These are phyloP conservation scores for Alloscopus bannaensis DNA, from an alignment of 2,888 invertebrate species.

Conservation along the genomic window DNA sequence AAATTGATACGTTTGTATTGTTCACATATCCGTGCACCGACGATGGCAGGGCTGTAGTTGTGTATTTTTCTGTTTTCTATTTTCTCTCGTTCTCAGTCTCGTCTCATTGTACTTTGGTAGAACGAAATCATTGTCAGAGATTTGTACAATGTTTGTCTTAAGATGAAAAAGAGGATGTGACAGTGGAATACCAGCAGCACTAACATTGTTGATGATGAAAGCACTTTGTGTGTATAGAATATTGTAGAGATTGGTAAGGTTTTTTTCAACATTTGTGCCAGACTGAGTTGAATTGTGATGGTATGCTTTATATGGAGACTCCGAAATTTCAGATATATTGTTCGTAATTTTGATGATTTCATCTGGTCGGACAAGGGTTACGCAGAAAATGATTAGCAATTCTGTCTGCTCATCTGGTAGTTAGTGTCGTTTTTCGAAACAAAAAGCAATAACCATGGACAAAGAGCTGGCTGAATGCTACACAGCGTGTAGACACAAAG, in stretches of 20 bases:
- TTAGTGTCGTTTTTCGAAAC: slow-evolving; percentile 48
- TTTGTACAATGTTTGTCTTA: slow-evolving; percentile 6
- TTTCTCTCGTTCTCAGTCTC: too few relatives aligned
- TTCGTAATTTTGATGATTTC: slow-evolving; percentile 46
- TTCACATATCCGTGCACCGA: neutral
- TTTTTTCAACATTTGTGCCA: slow-evolving; percentile 47
- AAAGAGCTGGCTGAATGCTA: slow-evolving; percentile 32
- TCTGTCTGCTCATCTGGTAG: slow-evolving; percentile 46
- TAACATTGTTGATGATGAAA: slow-evolving; percentile 27
- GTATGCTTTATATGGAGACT: slow-evolving; percentile 16
- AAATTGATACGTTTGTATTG: slow-evolving; percentile 54
- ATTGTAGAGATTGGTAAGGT: slow-evolving; percentile 27
- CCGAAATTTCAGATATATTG: too few relatives aligned
- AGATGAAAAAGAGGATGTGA: slow-evolving; percentile 1
- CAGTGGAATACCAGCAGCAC: slow-evolving; percentile 6
- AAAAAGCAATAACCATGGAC: slow-evolving; percentile 31
- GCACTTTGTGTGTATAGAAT: too few relatives aligned
- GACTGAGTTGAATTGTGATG: slow-evolving; percentile 46
- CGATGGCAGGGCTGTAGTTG: neutral
- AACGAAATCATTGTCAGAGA: slow-evolving; percentile 10
- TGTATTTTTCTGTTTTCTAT: neutral
- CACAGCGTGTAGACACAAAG: neutral
- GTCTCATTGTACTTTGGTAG: too few relatives aligned
- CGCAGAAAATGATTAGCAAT: slow-evolving; percentile 49
- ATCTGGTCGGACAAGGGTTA: slow-evolving; percentile 28